These are phyloP conservation scores for Adelges cooleyi DNA, from an alignment of 1,140 invertebrate species.

Conservation along the genomic window DNA sequence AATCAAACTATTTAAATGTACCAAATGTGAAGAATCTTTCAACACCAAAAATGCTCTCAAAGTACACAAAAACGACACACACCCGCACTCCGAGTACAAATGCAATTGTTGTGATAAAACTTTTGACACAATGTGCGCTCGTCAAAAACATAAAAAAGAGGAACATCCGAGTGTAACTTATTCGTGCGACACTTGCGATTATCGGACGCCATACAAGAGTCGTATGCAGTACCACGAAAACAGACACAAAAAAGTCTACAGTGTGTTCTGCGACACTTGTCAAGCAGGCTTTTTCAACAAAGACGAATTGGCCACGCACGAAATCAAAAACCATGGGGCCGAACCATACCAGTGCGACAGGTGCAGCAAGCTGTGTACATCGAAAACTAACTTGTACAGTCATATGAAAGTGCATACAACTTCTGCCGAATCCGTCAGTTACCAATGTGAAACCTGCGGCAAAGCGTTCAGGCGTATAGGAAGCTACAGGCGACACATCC, in stretches of 20 bases:
- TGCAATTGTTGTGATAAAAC: slow-evolving; percentile 29
- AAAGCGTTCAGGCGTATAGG: slow-evolving; percentile 69
- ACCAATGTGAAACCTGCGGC: slow-evolving; percentile 64
- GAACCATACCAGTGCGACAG: slow-evolving; percentile 30
- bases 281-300: slow-evolving; percentile 57
- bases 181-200: slow-evolving; percentile 37
- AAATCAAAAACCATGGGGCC: slow-evolving; percentile 31
- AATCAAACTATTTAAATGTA: slow-evolving; percentile 27
- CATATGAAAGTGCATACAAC: slow-evolving; percentile 59
- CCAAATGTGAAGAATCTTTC: slow-evolving; percentile 26
- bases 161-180: slow-evolving; percentile 25
- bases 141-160: slow-evolving; percentile 25
- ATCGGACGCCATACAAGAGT: slow-evolving; percentile 34
- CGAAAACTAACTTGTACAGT: slow-evolving; percentile 31
- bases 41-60: slow-evolving; percentile 17
- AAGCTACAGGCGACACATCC: slow-evolving; percentile 49
- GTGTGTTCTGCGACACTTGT: slow-evolving; percentile 50
- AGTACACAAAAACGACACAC: slow-evolving; percentile 26
- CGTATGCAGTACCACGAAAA: slow-evolving; percentile 36
- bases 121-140: slow-evolving; percentile 21
- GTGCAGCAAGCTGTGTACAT: slow-evolving; percentile 31
- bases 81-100: slow-evolving; percentile 13
- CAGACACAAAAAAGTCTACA: slow-evolving; percentile 38
- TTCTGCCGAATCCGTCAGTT: slow-evolving; percentile 59
- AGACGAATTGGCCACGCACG: slow-evolving; percentile 40